phyloP scores from a whole-genome alignment of 64 coral and sea anemone genomes.

The Actinia tenebrosa region DNA sequence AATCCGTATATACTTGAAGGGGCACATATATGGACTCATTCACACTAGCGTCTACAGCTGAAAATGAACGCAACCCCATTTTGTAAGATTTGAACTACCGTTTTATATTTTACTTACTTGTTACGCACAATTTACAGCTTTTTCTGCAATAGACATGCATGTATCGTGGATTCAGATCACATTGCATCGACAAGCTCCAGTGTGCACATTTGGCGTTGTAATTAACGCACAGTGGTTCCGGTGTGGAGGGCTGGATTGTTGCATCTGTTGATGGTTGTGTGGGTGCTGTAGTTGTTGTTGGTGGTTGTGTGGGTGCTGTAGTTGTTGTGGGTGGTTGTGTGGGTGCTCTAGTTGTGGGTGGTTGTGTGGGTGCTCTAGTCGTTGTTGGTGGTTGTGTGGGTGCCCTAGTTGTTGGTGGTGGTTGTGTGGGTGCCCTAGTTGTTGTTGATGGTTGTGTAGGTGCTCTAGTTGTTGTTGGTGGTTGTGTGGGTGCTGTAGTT shows the following conservation, averaged over 20 bases:
- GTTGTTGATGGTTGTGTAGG: not conserved
- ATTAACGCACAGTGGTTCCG: not conserved
- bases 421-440: not conserved
- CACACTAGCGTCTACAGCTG: no score
- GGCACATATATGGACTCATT: no score
- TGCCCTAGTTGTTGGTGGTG: not conserved
- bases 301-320: not conserved
- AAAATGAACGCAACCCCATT: no score
- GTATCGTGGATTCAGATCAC: not conserved
- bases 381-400: not conserved
- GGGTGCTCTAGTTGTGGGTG: not conserved
- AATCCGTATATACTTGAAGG: no score
- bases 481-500: not conserved
- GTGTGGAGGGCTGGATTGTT: not conserved
- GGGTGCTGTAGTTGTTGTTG: not conserved
- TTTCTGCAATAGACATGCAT: not conserved
- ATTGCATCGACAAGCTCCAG: not conserved
- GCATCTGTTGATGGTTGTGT: not conserved
- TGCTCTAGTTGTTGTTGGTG: not conserved
- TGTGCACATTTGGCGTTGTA: not conserved
- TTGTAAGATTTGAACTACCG: no score
- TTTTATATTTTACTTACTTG: not conserved
- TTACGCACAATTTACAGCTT: not conserved
- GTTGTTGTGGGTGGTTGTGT: not conserved
- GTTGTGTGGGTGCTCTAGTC: not conserved